Evolutionary conservation across 2,797 vertebrate genomes (phyloP).

Genomic region (Eospalax fontanierii): DNA sequence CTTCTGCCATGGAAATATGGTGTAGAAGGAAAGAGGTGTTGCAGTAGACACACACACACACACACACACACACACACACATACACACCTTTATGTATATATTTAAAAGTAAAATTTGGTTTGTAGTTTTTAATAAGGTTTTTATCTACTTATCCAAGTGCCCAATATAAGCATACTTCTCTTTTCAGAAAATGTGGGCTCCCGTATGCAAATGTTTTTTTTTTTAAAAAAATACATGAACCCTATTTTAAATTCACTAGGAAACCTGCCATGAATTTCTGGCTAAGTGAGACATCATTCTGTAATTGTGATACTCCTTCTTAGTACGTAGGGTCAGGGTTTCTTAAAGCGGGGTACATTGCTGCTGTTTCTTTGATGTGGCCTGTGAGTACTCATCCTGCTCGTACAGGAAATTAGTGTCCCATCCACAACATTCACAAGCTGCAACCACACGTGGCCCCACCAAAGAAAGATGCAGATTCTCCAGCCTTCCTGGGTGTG

Average conservation of each 20-base stretch:
- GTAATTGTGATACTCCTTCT: slow-evolving; percentile 50
- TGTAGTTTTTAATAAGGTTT: slow-evolving; percentile 74
- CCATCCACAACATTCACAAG: neutral
- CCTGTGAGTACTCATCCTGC: neutral
- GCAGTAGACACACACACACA: slow-evolving; percentile 30
- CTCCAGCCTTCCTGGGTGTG: neutral
- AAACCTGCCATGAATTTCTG: slow-evolving; percentile 78
- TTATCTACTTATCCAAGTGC: slow-evolving; percentile 80
- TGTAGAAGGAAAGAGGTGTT: slow-evolving; percentile 52
- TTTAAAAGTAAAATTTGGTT: slow-evolving; percentile 72
- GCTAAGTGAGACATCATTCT: slow-evolving; percentile 60
- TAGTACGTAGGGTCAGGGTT: slow-evolving; percentile 36
- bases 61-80: neutral
- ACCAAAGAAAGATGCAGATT: neutral
- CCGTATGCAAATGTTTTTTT: slow-evolving; percentile 79
- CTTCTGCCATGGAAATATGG: slow-evolving; percentile 46
- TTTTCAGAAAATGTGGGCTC: slow-evolving; percentile 77
- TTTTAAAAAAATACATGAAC: slow-evolving; percentile 71
- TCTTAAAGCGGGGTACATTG: slow-evolving; percentile 34
- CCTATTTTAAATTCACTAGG: slow-evolving; percentile 81
- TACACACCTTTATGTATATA: neutral
- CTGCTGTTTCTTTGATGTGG: neutral
- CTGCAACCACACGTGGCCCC: neutral
- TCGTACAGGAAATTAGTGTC: neutral
- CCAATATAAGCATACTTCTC: slow-evolving; percentile 74